Evolutionary conservation across 2,113 vertebrate genomes (phyloP), one percentile per base, ranked within the genome.

Genomic region (Bubo blakistoni): DNA sequence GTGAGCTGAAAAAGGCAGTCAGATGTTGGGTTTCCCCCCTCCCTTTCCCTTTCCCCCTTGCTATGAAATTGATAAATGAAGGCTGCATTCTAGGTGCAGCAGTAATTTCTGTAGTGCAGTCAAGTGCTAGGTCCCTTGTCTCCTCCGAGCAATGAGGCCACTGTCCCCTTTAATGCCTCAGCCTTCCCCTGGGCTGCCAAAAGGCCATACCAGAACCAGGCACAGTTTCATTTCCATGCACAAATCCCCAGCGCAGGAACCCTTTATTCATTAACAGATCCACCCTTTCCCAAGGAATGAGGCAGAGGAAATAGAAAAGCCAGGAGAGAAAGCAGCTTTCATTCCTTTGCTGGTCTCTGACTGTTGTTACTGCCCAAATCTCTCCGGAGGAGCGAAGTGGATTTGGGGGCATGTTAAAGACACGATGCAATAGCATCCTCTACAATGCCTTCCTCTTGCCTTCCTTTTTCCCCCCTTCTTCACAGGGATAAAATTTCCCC

Each of bases 51-150:
- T 82, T 88, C 70, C 90, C 93, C 86, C 87, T 94, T 84, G 97
- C 97, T 97, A 96, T 98, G 98, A 98, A 98, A 98, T 98, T 98
- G 98, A 98, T 98, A 98, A 98, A 98, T 98, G 98, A 98, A 98
- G 97, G 97, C 97, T 97, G 97, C 98, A 98, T 98, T 98, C 97
- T 98, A 98, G 98, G 98, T 98, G 97, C 98, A 97, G 98, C 98
- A 98, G 98, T 98, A 98, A 98, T 98, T 98, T 98, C 98, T 98
- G 97, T 97, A 97, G 98, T 96, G 98, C 98, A 98, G 98, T 98
- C 98, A 98, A 98, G 98, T 98, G 98, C 98, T 98, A 92, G 97
- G 96, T 98, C 98, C 98, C 98, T 90, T 98, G 98, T 98, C 98
- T 98, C 97, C 97, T 86, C 36, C 96, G 34, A 97, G 98, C 97